Evolutionary conservation across 2,797 vertebrate genomes (phyloP), one percentile per base, ranked within the genome.

Genomic region (Heterohyrax brucei): DNA sequence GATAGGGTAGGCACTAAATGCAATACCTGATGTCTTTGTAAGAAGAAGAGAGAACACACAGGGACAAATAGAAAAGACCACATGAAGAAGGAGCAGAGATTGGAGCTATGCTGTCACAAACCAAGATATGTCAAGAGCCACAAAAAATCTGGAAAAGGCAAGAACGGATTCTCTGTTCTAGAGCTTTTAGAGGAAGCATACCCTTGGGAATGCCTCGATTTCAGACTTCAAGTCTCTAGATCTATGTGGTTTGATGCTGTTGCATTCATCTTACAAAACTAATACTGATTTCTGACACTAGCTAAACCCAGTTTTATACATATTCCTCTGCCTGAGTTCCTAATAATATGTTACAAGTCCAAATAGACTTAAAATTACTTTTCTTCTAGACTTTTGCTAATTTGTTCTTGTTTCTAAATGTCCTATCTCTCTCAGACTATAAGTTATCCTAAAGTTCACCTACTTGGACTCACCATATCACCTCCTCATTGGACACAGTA

Each of bases 391-490:
- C 16, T 9, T 92, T 12, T 66, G n/a, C 53, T 50, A 79, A 62
- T 1, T 77, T 83, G 9, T 28, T n/a, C 56, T 93, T 95, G 48
- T 1, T 93, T 19, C 70, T 94, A 22, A 91, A 53, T 48, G 7
- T 9, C 18, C 44, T 26, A 0, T 53, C n/a, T 79, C 26, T 86
- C 18, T 14, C 56, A 75, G 21, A 62, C 14, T 13, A 28, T 75
- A 53, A 33, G 18, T 26, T 78, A 30, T 61, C 39, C 5, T 84
- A n/a, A 83, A 96, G 90, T 89, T 87, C 84, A 22, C 19, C 9
- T 66, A 62, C 5, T 89, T 33, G 2, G 21, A 87, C 56, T 44
- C 7, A 78, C 28, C 10, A 76, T 19, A 79, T 30, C 39, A 39
- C 39, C 18, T 5, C 6, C 44, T 75, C 86, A 89, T n/a, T 78